Conservation (phyloP, 2,888 invertebrate species). For the Sarcophaga variegata region DNA sequence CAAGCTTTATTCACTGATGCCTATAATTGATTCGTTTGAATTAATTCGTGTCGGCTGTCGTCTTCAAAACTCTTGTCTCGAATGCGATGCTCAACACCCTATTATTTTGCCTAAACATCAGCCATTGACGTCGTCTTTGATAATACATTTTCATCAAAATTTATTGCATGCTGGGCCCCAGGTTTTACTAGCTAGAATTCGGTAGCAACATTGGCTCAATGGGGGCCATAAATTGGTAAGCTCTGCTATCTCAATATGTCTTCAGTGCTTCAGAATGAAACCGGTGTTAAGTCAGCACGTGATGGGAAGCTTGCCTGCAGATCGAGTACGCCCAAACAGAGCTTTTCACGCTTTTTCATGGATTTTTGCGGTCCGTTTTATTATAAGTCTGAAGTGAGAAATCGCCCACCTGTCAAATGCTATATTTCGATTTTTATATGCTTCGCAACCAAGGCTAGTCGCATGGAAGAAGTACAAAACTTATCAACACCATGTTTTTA, state of each 20-base stretch:
- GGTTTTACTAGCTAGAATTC: conserved; percentile 45
- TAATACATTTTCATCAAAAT: conserved; percentile 49
- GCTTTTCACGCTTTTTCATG: too few species aligned
- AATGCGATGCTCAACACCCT: conserved; percentile 54
- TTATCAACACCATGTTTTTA: conserved; percentile 18
- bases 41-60: conserved; percentile 49
- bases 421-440: conserved; percentile 44
- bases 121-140: conserved; percentile 44
- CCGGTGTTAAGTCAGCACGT: too few species aligned
- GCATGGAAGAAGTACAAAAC: conserved; percentile 16
- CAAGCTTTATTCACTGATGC: not conserved
- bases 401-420: not conserved
- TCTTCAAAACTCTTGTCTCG: conserved; percentile 11
- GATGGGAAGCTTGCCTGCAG: too few species aligned
- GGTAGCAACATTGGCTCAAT: not conserved
- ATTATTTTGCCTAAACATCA: conserved; percentile 58
- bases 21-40: conserved; percentile 27
- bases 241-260: not conserved
- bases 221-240: not conserved
- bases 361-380: too few species aligned
- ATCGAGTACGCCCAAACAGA: too few species aligned
- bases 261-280: not conserved
- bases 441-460: conserved; percentile 15
- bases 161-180: conserved; percentile 59
- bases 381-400: too few species aligned